Evolutionary conservation across 2,797 vertebrate genomes (phyloP).

Genomic region (Gallinago nigripennis): DNA sequence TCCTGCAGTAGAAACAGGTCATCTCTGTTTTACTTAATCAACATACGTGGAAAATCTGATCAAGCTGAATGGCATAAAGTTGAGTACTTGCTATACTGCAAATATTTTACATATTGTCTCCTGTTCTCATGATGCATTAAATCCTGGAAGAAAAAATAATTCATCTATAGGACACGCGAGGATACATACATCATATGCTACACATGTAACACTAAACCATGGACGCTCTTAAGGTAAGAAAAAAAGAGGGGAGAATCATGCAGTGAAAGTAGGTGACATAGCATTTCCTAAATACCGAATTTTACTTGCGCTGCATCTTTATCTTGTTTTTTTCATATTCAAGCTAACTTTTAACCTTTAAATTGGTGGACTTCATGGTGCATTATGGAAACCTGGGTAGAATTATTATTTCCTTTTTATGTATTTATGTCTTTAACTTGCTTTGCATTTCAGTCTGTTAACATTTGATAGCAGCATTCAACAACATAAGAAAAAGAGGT

Average conservation of each 20-base stretch:
- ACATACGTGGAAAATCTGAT: background rate
- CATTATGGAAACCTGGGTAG: background rate
- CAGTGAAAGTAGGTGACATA: background rate
- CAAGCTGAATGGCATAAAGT: background rate
- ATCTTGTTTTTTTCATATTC: background rate
- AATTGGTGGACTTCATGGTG: background rate
- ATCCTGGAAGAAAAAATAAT: background rate
- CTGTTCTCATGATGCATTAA: rapidly evolving
- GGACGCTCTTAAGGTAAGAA: background rate
- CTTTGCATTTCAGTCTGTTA: constrained; percentile 2
- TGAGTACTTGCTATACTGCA: background rate
- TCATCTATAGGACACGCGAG: rapidly evolving
- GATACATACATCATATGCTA: background rate
- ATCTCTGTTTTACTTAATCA: background rate
- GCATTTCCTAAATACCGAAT: background rate
- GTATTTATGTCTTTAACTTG: background rate
- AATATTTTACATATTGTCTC: background rate
- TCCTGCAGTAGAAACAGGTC: constrained; percentile 6
- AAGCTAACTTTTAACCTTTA: background rate
- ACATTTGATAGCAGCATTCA: background rate
- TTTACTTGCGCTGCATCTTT: background rate
- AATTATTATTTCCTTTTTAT: background rate
- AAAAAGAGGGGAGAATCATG: background rate
- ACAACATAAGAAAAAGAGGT: background rate
- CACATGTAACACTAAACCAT: background rate